phyloP scores from a whole-genome alignment of 2,888 invertebrate genomes.

The Lasius fuliginosus region DNA sequence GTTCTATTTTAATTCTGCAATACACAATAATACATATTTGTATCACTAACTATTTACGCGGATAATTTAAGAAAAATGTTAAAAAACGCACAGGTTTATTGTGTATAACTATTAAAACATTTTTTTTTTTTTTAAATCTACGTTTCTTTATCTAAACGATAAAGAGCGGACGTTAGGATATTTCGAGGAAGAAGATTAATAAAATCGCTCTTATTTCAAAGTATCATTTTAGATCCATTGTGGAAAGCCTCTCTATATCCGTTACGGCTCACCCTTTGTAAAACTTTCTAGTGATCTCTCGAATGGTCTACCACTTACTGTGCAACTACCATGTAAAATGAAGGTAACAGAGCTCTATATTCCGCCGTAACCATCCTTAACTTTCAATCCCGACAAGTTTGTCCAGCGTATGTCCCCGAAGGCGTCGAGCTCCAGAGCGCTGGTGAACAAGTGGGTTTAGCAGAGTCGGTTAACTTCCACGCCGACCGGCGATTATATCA shows the following conservation, averaged over 20 bases:
- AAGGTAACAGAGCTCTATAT: conserved; percentile 50
- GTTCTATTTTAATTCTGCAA: neutral
- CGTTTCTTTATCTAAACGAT: neutral
- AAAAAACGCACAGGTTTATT: neutral
- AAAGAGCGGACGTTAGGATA: neutral
- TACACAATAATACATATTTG: neutral
- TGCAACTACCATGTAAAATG: conserved; percentile 31
- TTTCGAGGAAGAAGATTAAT: neutral
- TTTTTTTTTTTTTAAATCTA: neutral
- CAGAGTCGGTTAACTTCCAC: conserved; percentile 69
- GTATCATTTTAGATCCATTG: neutral
- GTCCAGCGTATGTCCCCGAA: conserved; percentile 55
- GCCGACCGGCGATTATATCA: conserved; percentile 68
- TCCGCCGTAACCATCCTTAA: conserved; percentile 57
- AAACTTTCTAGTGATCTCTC: neutral
- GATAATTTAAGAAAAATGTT: neutral
- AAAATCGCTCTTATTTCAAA: conserved; percentile 7
- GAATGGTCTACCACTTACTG: conserved; percentile 1
- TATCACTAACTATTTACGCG: neutral
- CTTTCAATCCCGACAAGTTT: conserved; percentile 63
- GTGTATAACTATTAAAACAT: neutral
- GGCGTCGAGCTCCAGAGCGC: conserved; percentile 60
- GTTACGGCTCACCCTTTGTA: neutral
- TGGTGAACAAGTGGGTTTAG: conserved; percentile 69
- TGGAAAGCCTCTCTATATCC: neutral